Percentiles rank a stretch among this genome's conserved stretches.
phyloP scores from a whole-genome alignment of 2,888 invertebrate genomes.

The Tortrix viridana region DNA sequence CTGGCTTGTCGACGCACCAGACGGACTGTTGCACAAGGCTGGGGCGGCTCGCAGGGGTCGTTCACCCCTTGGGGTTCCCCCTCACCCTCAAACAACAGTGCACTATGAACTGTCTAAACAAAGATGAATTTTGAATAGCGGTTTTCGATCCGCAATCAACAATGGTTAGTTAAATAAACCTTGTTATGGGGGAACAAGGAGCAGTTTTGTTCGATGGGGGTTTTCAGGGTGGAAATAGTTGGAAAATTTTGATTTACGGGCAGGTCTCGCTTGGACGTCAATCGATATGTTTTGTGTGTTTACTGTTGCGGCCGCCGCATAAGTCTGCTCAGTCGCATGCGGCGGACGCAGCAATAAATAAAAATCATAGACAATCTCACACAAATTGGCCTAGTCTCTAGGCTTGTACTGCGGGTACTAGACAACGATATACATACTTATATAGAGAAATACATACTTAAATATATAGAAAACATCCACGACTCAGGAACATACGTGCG shows the following conservation, averaged over 20 bases:
- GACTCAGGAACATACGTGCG: too few relatives aligned
- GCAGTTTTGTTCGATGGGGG: constrained; percentile 41
- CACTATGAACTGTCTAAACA: constrained; percentile 39
- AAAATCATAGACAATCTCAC: too few relatives aligned
- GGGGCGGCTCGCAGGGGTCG: constrained; percentile 54
- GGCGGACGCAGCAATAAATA: too few relatives aligned
- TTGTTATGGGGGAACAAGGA: constrained; percentile 40
- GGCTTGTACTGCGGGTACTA: too few relatives aligned
- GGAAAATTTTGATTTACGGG: constrained; percentile 48
- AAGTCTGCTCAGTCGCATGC: too few relatives aligned
- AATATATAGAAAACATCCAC: too few relatives aligned
- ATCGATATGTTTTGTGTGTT: constrained; percentile 24
- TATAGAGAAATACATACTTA: too few relatives aligned
- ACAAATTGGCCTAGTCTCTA: too few relatives aligned
- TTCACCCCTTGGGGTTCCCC: constrained; percentile 55
- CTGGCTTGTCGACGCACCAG: constrained; percentile 56
- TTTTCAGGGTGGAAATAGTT: constrained; percentile 40
- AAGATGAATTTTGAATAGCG: constrained; percentile 38
- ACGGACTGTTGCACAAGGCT: constrained; percentile 57
- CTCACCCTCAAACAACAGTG: constrained; percentile 29
- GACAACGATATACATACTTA: too few relatives aligned
- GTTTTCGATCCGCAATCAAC: constrained; percentile 39
- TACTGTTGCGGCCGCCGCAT: background rate
- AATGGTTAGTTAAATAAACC: constrained; percentile 39
- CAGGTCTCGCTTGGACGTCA: constrained; percentile 35